These are phyloP conservation scores for Drosophila meridionalis DNA, from an alignment of 2,888 invertebrate species.

Conservation along the genomic window DNA sequence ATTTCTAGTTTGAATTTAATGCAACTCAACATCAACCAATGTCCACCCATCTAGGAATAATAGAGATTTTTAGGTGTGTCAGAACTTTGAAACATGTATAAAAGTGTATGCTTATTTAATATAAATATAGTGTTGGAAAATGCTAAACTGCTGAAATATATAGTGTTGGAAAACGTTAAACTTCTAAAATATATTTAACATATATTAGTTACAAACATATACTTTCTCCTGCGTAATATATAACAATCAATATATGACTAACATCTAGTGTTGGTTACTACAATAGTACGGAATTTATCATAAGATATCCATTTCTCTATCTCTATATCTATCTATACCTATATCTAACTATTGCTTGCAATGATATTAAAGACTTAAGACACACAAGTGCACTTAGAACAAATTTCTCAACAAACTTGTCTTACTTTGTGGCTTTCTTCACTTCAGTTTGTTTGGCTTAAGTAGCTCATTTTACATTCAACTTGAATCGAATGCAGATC, in stretches of 20 bases:
- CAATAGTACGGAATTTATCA: background rate
- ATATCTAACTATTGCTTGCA: background rate
- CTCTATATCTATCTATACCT: background rate
- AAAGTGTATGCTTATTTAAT: background rate
- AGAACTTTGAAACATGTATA: too few species aligned
- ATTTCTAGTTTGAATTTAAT: background rate
- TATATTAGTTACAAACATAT: background rate
- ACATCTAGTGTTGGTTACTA: background rate
- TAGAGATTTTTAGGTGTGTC: too few species aligned
- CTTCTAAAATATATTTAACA: too few species aligned
- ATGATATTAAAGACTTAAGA: background rate
- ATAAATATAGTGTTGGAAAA: background rate
- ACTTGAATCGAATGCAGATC: slow-evolving; percentile 18
- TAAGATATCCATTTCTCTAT: background rate
- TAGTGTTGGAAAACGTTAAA: background rate
- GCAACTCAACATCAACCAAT: background rate
- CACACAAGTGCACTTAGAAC: background rate
- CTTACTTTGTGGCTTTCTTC: slow-evolving; percentile 1
- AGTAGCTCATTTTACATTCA: slow-evolving; percentile 42
- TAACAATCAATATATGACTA: background rate
- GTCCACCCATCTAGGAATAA: too few species aligned
- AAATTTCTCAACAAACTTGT: background rate
- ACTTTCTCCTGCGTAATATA: background rate
- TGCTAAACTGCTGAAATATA: background rate
- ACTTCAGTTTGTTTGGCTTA: background rate